Evolutionary conservation across 2,888 invertebrate species (phyloP).

Genomic region (Syritta pipiens): DNA sequence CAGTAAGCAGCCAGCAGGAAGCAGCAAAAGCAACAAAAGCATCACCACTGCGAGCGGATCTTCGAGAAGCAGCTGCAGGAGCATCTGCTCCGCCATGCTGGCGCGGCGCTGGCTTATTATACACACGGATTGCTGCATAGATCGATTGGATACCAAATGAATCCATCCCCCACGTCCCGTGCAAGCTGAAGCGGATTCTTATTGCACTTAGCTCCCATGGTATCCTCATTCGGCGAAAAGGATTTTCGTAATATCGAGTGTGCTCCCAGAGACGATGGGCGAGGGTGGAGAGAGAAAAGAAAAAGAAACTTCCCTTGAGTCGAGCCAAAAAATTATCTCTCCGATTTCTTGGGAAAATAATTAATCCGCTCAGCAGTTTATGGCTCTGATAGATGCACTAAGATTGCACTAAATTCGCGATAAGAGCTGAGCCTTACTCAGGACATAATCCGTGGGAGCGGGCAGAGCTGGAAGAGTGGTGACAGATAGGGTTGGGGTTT

Average conservation of each 20-base stretch:
- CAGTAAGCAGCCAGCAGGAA: too few relatives aligned
- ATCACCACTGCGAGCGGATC: too few relatives aligned
- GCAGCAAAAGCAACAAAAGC: too few relatives aligned
- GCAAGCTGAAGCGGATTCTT: conserved; percentile 38
- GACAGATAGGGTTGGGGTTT: too few relatives aligned
- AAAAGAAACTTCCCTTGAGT: background rate
- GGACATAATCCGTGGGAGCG: too few relatives aligned
- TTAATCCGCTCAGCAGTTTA: conserved; percentile 41
- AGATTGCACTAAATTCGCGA: conserved; percentile 12
- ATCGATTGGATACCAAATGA: conserved; percentile 61
- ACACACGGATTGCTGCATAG: conserved; percentile 45
- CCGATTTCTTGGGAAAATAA: conserved; percentile 24
- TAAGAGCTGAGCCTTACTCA: background rate
- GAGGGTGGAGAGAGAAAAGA: background rate
- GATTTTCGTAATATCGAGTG: background rate
- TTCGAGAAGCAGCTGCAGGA: too few relatives aligned
- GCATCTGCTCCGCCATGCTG: conserved; percentile 46
- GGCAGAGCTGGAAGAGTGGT: too few relatives aligned
- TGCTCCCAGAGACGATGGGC: too few relatives aligned
- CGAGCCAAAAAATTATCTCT: conserved; percentile 20
- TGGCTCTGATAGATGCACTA: background rate
- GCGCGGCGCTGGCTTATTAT: conserved; percentile 50
- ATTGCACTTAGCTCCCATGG: conserved; percentile 52
- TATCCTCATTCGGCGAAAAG: conserved; percentile 6
- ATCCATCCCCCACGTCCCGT: conserved; percentile 10